Conservation (phyloP, 1,140 invertebrate species). For the Camponotus vicinus region DNA sequence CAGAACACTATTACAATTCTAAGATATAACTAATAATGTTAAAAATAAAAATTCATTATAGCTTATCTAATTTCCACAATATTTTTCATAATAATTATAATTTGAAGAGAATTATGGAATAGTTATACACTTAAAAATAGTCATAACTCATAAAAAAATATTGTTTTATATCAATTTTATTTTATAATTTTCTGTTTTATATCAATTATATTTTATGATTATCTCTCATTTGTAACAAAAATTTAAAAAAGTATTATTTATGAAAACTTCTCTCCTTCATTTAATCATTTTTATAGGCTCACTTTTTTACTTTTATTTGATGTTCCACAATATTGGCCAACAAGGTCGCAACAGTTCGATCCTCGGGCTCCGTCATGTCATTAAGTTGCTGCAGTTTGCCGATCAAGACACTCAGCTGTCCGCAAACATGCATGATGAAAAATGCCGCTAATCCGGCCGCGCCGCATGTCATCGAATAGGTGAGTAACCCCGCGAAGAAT, state of each 20-base stretch:
- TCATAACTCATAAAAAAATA: no score
- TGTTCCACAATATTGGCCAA: constrained; percentile 56
- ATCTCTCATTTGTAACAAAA: no score
- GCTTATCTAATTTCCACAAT: neutral
- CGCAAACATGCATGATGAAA: constrained; percentile 68
- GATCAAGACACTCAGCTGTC: constrained; percentile 61
- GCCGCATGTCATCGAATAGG: constrained; percentile 50
- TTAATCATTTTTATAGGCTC: neutral
- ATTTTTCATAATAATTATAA: neutral
- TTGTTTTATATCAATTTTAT: neutral
- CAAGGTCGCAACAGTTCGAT: neutral
- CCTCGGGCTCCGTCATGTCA: neutral
- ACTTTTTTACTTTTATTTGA: constrained; percentile 60
- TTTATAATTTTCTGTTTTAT: no score
- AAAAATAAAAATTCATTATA: neutral
- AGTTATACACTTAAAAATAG: no score
- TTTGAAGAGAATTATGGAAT: neutral
- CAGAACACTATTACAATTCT: neutral
- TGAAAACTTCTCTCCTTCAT: neutral
- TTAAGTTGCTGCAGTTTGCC: constrained; percentile 50
- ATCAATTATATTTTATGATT: neutral
- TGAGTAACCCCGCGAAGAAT: constrained; percentile 57
- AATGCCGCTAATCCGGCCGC: constrained; percentile 60
- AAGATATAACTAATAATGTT: neutral
- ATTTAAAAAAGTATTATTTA: neutral